Percentiles rank a stretch among this genome's conserved stretches.
Evolutionary conservation across 2,888 invertebrate genomes (phyloP).

Genomic region (Gastracanthus pulcherrimus): DNA sequence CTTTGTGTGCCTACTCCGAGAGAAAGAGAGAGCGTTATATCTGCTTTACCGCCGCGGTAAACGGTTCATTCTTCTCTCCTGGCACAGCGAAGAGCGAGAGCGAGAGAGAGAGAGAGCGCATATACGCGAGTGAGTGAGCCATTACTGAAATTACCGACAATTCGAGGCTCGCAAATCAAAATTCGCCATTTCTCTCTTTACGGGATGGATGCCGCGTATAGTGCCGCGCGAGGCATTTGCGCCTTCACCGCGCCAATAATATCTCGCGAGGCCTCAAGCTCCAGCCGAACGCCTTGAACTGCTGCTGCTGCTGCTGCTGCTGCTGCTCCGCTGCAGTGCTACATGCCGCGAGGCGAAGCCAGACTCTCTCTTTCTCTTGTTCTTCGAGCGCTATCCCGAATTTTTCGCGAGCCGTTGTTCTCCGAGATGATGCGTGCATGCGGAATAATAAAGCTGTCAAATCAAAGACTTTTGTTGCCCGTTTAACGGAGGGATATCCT

Average conservation of each 20-base stretch:
- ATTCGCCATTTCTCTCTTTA: constrained; percentile 69
- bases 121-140: constrained; percentile 71
- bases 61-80: constrained; percentile 60
- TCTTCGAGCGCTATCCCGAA: constrained; percentile 42
- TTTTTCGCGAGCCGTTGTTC: constrained; percentile 43
- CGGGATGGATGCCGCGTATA: constrained; percentile 38
- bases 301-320: too few relatives aligned
- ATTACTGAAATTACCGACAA: constrained; percentile 76
- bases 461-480: constrained; percentile 47
- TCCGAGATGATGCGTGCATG: constrained; percentile 17
- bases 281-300: too few relatives aligned
- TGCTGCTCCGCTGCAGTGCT: neutral
- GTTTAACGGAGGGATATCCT: constrained; percentile 33
- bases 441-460: constrained; percentile 52
- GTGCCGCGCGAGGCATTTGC: constrained; percentile 36
- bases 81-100: constrained; percentile 29
- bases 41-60: constrained; percentile 63
- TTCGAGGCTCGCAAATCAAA: constrained; percentile 76
- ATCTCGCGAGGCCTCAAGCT: neutral
- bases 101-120: constrained; percentile 72
- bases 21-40: constrained; percentile 51
- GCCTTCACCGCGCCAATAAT: constrained; percentile 38
- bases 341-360: neutral
- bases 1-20: constrained; percentile 62
- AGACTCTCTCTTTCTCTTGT: neutral